Evolutionary conservation across 2,888 invertebrate genomes (phyloP).

Genomic region (Stenodema calcarata): DNA sequence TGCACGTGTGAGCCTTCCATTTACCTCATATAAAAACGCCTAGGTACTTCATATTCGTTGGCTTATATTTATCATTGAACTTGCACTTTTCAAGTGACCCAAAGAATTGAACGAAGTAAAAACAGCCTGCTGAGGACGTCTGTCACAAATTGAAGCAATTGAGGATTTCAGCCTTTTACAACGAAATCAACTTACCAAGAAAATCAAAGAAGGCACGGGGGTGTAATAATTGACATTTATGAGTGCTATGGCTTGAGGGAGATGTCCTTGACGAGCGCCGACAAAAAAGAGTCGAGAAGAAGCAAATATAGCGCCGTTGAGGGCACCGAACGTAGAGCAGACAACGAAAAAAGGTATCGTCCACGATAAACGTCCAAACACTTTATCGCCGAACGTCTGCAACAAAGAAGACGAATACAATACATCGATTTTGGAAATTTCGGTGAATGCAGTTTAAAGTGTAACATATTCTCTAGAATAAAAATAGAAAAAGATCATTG

Average conservation of each 20-base stretch:
- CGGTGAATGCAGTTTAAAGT: no score
- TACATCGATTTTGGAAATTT: no score
- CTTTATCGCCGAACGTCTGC: constrained; percentile 84
- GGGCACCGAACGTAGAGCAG: constrained; percentile 91
- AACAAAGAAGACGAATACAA: constrained; percentile 55
- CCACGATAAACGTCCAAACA: constrained; percentile 86
- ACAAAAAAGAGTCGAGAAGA: constrained; percentile 90
- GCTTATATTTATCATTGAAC: no score
- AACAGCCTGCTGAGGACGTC: no score
- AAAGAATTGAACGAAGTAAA: no score
- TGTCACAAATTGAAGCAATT: no score
- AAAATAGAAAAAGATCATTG: no score
- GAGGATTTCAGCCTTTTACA: not conserved
- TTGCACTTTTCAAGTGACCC: no score
- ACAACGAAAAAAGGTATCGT: constrained; percentile 96
- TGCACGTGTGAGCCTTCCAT: no score
- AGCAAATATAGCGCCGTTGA: constrained; percentile 95
- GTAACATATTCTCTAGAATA: no score
- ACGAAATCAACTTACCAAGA: constrained; percentile 71
- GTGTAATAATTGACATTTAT: constrained; percentile 83
- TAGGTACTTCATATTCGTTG: no score
- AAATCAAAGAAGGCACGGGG: constrained; percentile 85
- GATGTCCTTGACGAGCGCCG: constrained; percentile 85
- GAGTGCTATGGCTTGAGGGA: constrained; percentile 83
- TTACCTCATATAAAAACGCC: no score